A percentile compares a stretch with the other conserved stretches of the same genome.
phyloP scores from a whole-genome alignment of 64 coral and sea anemone species.

The Trachythela sp. region DNA sequence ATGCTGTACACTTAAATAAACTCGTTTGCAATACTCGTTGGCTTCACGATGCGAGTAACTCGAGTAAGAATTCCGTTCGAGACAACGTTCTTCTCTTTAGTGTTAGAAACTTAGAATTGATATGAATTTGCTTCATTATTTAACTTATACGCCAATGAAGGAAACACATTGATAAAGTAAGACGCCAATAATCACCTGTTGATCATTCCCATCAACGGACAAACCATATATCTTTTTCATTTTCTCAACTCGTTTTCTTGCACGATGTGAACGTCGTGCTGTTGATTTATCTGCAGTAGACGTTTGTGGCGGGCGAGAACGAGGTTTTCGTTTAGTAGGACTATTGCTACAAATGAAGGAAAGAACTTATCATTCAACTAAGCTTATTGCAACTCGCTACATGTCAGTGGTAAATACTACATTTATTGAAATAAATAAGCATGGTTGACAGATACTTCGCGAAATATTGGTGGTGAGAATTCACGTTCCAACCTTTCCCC shows the following conservation, averaged over 20 bases:
- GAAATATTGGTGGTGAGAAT: too few species aligned
- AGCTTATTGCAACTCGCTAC: background rate
- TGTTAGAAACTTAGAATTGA: too few species aligned
- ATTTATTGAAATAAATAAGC: too few species aligned
- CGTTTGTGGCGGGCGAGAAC: slow-evolving; percentile 3
- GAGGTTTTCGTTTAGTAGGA: slow-evolving; percentile 26
- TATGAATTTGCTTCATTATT: background rate
- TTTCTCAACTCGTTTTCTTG: slow-evolving; percentile 77
- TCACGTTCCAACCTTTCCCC: too few species aligned
- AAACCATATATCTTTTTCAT: slow-evolving; percentile 91
- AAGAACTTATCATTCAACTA: background rate
- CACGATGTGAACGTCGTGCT: slow-evolving; percentile 58
- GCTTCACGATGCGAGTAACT: too few species aligned
- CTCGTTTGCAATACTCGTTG: too few species aligned
- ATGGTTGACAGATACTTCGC: too few species aligned
- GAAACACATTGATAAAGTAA: too few species aligned
- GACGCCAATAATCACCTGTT: slow-evolving; percentile 48
- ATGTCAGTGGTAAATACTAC: background rate
- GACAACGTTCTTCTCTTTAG: too few species aligned
- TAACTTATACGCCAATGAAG: too few species aligned
- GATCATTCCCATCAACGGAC: slow-evolving; percentile 33
- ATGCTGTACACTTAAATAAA: too few species aligned
- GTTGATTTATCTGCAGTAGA: background rate
- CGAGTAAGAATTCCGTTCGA: too few species aligned
- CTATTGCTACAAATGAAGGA: background rate